Base-by-base conservation (phyloP, 2,797 vertebrate genomes). In the Silurus lanzhouensis region DNA sequence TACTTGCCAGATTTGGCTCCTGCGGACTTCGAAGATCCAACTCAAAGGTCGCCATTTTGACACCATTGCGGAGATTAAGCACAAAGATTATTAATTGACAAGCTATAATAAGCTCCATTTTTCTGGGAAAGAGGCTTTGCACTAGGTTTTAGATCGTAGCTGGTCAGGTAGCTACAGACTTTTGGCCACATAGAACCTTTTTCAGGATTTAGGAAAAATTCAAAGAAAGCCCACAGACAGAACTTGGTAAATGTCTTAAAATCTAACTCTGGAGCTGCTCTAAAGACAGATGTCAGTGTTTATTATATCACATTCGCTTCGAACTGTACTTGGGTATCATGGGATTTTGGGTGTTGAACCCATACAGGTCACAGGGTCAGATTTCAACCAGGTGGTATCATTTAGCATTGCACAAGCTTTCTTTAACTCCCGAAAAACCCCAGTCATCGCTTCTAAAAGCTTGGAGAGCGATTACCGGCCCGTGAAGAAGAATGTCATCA, bases 391-490 rank as follows among this genome's bases (percentile, higher is more conserved):
- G 68, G 76, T 75, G 82, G 60, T 38, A 75, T 87, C 55, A 68
- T 44, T 84, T 71, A 81, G 6, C 82, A 84, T 70, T 3, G 17
- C n/a, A 19, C 38, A 14, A 70, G 68, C 72, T 44, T 38, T 90
- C 96, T 93, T 96, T 94, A 94, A 96, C 95, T 89, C 63, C 55
- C 67, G 83, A 85, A 64, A 89, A 64, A 89, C 82, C 92, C 91
- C 92, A 99, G 98, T 98, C 92, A 99, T 99, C 85, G 96, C 97
- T 86, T 96, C 97, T 1, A 99, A 99, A 93, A 95, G 94, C 88
- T 96, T 96, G 88, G 98, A 99, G 90, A 98, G 96, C 85, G 96
- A 99, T 94, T 99, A 96, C 86, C 93, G 88, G 60, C 93, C 95
- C 0, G 86, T 98, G 31, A 94, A 95, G 93, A 95, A 96, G 89